phyloP scores from a whole-genome alignment of 2,888 invertebrate species.

The Blera fallax region DNA sequence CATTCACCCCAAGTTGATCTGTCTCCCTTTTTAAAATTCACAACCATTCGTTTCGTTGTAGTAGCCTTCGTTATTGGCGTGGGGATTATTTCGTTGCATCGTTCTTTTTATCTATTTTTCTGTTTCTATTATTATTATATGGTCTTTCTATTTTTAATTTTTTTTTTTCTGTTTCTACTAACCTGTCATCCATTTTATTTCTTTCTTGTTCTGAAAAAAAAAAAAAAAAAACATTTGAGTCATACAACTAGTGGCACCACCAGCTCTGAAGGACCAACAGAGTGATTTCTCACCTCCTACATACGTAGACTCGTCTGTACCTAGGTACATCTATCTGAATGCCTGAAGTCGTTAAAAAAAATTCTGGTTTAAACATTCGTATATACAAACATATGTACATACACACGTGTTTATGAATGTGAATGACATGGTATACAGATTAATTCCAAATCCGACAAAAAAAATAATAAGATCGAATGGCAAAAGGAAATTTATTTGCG shows the following conservation, averaged over 20 bases:
- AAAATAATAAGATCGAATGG: conserved; percentile 25
- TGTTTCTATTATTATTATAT: conserved; percentile 57
- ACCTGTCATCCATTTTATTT: conserved; percentile 55
- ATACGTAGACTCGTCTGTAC: neutral
- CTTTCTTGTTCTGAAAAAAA: conserved; percentile 49
- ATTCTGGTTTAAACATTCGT: neutral
- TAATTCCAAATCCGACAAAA: conserved; percentile 40
- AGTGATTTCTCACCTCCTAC: conserved; percentile 43
- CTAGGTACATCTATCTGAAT: conserved; percentile 23
- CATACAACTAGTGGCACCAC: neutral
- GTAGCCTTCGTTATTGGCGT: conserved; percentile 45
- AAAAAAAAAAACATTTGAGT: conserved; percentile 25
- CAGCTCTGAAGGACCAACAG: conserved; percentile 13
- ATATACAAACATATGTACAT: neutral
- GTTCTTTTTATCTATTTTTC: conserved; percentile 23
- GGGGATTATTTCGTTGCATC: conserved; percentile 41
- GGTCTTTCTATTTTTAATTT: conserved; percentile 33
- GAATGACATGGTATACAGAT: conserved; percentile 15
- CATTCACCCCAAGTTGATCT: conserved; percentile 65
- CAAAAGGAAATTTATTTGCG: conserved; percentile 16
- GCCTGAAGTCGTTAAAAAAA: conserved; percentile 37
- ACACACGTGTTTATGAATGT: conserved; percentile 5
- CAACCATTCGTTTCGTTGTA: conserved; percentile 26
- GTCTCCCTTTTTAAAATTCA: conserved; percentile 53
- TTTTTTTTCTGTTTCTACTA: conserved; percentile 2